A percentile compares a stretch with the other conserved stretches of the same genome.
Conservation (phyloP, 1,140 invertebrate species). For the Atta colombica region DNA sequence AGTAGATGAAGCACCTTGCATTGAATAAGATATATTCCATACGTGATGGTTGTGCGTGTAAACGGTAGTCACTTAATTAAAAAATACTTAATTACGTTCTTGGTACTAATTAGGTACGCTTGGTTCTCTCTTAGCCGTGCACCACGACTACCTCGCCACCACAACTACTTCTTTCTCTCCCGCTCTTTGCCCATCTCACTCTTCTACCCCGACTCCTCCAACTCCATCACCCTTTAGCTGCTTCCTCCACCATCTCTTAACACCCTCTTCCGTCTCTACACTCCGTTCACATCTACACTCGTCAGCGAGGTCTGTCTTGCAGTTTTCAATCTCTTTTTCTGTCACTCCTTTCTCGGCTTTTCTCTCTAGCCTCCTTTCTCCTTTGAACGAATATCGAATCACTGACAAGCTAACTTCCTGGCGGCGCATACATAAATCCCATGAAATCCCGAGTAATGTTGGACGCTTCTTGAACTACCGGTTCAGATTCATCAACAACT, state of each 20-base stretch:
- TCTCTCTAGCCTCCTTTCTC: constrained; percentile 32
- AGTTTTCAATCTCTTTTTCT: constrained; percentile 70
- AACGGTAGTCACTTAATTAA: constrained; percentile 88
- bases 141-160: constrained; percentile 76
- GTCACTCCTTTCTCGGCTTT: constrained; percentile 32
- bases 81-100: constrained; percentile 90
- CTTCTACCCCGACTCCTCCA: constrained; percentile 68
- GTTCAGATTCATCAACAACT: constrained; percentile 44
- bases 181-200: constrained; percentile 75
- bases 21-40: constrained; percentile 73
- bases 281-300: constrained; percentile 70
- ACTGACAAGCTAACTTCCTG: constrained; percentile 33
- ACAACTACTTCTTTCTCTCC: constrained; percentile 67
- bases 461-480: constrained; percentile 38
- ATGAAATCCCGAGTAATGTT: constrained; percentile 37
- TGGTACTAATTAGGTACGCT: constrained; percentile 88
- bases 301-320: constrained; percentile 75
- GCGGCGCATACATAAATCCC: background rate
- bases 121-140: constrained; percentile 77
- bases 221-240: constrained; percentile 67
- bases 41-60: constrained; percentile 81
- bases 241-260: constrained; percentile 72
- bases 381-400: constrained; percentile 60
- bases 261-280: constrained; percentile 64
- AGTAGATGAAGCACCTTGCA: constrained; percentile 77